Evolutionary conservation across 2,113 vertebrate species (phyloP), one percentile per base, ranked within the genome.

Genomic region (Melanerpes aurifrons): DNA sequence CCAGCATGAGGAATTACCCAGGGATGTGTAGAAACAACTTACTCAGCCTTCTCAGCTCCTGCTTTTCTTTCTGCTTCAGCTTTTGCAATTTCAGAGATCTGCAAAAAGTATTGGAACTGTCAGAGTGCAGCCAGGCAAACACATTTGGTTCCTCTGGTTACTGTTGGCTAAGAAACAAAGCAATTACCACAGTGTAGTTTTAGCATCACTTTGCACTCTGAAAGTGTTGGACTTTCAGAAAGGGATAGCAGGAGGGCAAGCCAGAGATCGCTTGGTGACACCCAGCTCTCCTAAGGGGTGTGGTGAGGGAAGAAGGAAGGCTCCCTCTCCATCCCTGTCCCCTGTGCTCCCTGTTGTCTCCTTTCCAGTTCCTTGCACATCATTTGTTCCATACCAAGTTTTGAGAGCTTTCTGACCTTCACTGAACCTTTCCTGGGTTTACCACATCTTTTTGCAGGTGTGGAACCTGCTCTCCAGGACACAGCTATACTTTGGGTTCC

Each of bases 31-130:
- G 53, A 89, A 67, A 73, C 74, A 37, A 99, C 99, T 99, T 97
- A 99, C 99, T 99, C 99, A 32, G 98, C 98, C 89, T 99, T 99
- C 96, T 99, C 99, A 14, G 98, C 96, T 89, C 99, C 99, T 19
- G 97, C 95, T 96, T 98, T 99, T 94, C 97, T 97, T 94, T 99
- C 98, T 84, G 91, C 94, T 82, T 98, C 98, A 79, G 92, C 75
- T 58, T 95, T 98, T 78, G 96, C 96, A 83, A 98, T 98, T 96
- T 98, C 99, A 77, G 98, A 98, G 74, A 98, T 98, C 98, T 97
- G 84, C 89, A 96, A 96, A 78, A 90, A 69, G 79, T 48, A 94
- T 35, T 89, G 86, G 79, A 86, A 78, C 4, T 72, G 5, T 88
- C 48, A 93, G 72, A 89, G 66, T 29, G 2, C 12, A 82, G 75